These are phyloP conservation scores for Yoshiicerus persimilis DNA, from an alignment of 1,140 invertebrate genomes.

Conservation along the genomic window DNA sequence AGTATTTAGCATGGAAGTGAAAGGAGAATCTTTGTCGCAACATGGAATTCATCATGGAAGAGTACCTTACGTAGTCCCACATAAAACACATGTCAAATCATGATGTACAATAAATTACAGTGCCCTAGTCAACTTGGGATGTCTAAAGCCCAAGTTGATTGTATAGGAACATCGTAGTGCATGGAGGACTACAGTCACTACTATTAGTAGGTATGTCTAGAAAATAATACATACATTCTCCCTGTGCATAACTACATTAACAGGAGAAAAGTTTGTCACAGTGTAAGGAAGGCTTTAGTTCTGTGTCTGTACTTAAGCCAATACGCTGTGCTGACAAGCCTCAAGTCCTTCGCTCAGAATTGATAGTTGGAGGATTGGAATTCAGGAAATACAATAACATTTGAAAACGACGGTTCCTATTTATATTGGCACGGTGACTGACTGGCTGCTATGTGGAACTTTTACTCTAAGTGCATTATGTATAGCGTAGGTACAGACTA, in stretches of 20 bases:
- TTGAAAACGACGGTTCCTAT: not conserved
- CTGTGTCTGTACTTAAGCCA: not conserved
- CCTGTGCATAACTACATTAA: not conserved
- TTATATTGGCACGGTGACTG: not conserved
- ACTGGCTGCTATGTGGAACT: not conserved
- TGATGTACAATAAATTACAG: slow-evolving; percentile 1
- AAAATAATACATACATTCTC: not conserved
- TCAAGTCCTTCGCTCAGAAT: not conserved
- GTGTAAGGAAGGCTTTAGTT: not conserved
- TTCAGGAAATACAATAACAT: not conserved
- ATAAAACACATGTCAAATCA: not conserved
- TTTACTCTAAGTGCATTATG: not conserved
- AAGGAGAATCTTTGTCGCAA: not conserved
- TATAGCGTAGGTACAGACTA: not conserved
- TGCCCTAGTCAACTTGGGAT: not conserved
- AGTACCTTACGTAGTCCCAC: not conserved
- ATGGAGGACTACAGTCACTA: too few species aligned
- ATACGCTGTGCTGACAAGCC: not conserved
- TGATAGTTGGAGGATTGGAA: not conserved
- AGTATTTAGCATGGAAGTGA: not conserved
- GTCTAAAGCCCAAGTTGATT: not conserved
- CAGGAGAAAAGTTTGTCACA: not conserved
- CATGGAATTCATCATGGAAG: not conserved
- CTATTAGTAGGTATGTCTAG: too few species aligned
- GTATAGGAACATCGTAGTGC: not conserved